Percentiles rank a stretch among this genome's conserved stretches.
phyloP scores from a whole-genome alignment of 2,113 vertebrate genomes.

The Monopterus albus region DNA sequence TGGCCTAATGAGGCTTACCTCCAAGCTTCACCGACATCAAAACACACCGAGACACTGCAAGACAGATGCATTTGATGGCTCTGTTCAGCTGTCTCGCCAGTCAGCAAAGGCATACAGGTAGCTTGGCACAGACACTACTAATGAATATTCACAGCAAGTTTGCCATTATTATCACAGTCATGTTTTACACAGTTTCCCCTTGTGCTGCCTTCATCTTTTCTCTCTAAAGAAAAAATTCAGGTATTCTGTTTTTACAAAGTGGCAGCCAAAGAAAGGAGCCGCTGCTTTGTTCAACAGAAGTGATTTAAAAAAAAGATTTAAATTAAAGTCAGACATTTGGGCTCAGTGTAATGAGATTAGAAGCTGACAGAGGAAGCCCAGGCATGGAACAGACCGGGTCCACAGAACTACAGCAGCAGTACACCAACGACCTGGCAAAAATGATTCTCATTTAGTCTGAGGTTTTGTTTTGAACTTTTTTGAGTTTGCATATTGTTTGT shows the following conservation, averaged over 20 bases:
- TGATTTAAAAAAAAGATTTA: slow-evolving; percentile 30
- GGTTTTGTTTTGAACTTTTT: slow-evolving; percentile 1
- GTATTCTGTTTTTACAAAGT: background rate
- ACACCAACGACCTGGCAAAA: background rate
- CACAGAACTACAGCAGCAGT: no score
- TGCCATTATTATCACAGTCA: slow-evolving; percentile 4
- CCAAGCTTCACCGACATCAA: slow-evolving; percentile 41
- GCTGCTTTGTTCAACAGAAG: slow-evolving; percentile 18
- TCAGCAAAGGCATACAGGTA: slow-evolving; percentile 19
- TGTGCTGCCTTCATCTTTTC: no score
- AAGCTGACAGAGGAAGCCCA: no score
- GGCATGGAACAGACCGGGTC: no score
- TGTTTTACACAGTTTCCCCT: background rate
- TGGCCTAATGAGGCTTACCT: slow-evolving; percentile 65
- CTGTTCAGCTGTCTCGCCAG: slow-evolving; percentile 26
- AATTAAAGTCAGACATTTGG: slow-evolving; percentile 55
- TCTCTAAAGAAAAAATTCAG: slow-evolving; percentile 1
- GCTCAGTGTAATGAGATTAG: slow-evolving; percentile 17
- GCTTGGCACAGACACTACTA: background rate
- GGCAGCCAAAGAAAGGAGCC: background rate
- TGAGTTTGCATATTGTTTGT: background rate
- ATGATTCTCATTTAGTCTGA: background rate
- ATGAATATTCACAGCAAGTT: slow-evolving; percentile 11
- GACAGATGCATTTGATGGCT: slow-evolving; percentile 49
- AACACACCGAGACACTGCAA: slow-evolving; percentile 22